phyloP scores from a whole-genome alignment of 2,888 invertebrate genomes.

The Andrena trimmerana region DNA sequence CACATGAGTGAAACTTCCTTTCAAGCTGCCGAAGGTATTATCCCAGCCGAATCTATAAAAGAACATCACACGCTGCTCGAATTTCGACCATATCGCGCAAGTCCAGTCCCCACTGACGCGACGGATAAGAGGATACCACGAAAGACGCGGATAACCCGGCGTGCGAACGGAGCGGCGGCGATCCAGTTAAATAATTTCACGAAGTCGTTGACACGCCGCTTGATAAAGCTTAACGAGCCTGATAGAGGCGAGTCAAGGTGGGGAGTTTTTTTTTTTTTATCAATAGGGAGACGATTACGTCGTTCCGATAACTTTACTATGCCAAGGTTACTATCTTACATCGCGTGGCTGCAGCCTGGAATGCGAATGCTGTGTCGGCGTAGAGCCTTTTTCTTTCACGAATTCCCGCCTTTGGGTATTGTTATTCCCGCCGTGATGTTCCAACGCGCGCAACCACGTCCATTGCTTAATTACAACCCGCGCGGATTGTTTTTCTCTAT shows the following conservation, averaged over 20 bases:
- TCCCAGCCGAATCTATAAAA: background rate
- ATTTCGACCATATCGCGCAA: conserved; percentile 1
- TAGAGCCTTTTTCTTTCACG: conserved; percentile 27
- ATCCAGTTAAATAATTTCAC: conserved; percentile 44
- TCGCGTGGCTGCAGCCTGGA: conserved; percentile 35
- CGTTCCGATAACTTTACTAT: conserved; percentile 63
- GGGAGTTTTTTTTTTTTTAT: conserved; percentile 14
- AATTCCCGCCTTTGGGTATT: conserved; percentile 44
- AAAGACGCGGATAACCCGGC: conserved; percentile 1
- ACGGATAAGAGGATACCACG: background rate
- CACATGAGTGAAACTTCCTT: no score
- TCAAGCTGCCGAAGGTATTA: no score
- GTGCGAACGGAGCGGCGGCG: background rate
- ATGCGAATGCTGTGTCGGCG: conserved; percentile 20
- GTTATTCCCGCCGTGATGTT: conserved; percentile 43
- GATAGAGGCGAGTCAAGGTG: conserved; percentile 58
- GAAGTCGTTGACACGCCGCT: conserved; percentile 52
- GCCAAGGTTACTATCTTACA: conserved; percentile 70
- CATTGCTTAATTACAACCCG: conserved; percentile 56
- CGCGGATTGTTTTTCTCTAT: conserved; percentile 61
- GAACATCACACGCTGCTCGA: background rate
- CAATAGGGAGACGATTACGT: conserved; percentile 62
- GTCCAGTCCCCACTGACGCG: background rate
- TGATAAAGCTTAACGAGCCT: conserved; percentile 56
- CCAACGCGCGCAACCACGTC: conserved; percentile 39